Evolutionary conservation across 1,140 invertebrate genomes (phyloP).

Genomic region (Eriosoma lanigerum): DNA sequence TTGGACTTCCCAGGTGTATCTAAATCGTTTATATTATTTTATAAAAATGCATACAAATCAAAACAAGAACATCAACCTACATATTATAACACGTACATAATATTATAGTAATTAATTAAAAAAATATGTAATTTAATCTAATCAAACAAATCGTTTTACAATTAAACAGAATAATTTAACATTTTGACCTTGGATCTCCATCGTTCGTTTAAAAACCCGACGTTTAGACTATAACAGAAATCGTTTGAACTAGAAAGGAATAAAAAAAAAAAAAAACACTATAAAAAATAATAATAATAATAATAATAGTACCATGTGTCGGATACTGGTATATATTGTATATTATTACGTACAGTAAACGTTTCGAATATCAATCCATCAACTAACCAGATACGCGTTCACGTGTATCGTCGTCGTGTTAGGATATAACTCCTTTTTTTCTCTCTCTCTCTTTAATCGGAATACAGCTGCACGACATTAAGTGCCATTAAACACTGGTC

Average conservation of each 20-base stretch:
- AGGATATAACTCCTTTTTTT: not conserved
- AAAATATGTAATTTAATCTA: no score
- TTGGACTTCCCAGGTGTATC: not conserved
- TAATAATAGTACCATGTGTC: constrained; percentile 35
- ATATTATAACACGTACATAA: no score
- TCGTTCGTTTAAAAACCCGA: no score
- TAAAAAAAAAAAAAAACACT: not conserved
- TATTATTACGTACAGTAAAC: not conserved
- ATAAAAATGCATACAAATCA: no score
- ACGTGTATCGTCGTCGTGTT: not conserved
- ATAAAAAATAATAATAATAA: no score
- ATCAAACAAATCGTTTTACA: no score
- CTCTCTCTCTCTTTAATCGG: constrained; percentile 1
- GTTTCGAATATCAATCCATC: constrained; percentile 28
- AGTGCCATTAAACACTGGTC: constrained; percentile 32
- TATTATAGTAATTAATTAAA: no score
- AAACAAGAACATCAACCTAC: no score
- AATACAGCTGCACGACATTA: constrained; percentile 49
- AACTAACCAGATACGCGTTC: not conserved
- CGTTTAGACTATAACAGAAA: not conserved
- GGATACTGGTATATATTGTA: not conserved
- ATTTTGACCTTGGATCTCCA: no score
- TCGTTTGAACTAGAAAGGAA: constrained; percentile 21
- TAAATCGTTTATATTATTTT: no score
- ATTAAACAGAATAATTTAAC: no score